A percentile compares a stretch with the other conserved stretches of the same genome.
These are phyloP conservation scores for Heliconius erato DNA, from an alignment of 2,888 invertebrate species.

Conservation along the genomic window DNA sequence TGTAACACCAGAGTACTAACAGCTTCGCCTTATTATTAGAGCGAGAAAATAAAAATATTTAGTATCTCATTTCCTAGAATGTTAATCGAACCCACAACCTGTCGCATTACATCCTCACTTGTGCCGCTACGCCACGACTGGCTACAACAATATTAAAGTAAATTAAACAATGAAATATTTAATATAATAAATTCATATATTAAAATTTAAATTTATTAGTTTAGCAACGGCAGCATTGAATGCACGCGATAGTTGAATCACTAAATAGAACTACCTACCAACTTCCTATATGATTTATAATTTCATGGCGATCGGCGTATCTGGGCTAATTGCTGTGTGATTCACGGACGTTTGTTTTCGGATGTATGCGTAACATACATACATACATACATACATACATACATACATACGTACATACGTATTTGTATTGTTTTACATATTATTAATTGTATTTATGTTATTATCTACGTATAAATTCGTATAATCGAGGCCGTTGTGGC, in stretches of 20 bases:
- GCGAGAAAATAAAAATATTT: not conserved
- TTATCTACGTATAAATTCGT: too few relatives aligned
- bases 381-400: too few relatives aligned
- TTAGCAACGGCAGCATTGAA: slow-evolving; percentile 32
- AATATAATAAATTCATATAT: slow-evolving; percentile 16
- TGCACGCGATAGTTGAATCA: slow-evolving; percentile 71
- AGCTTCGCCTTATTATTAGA: not conserved
- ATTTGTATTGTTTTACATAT: slow-evolving; percentile 15
- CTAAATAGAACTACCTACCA: slow-evolving; percentile 21
- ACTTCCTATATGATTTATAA: slow-evolving; percentile 81
- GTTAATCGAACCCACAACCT: too few relatives aligned
- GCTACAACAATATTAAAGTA: not conserved
- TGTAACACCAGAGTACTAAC: too few relatives aligned
- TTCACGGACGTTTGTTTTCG: slow-evolving; percentile 58
- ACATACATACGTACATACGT: too few relatives aligned
- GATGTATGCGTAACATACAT: slow-evolving; percentile 20
- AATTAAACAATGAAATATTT: not conserved
- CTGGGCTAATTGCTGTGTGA: slow-evolving; percentile 75
- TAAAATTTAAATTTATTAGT: slow-evolving; percentile 39
- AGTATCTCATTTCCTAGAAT: not conserved
- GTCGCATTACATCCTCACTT: not conserved
- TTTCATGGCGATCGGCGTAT: slow-evolving; percentile 71
- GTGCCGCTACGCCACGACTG: not conserved
- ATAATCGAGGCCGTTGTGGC: too few relatives aligned
- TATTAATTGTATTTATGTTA: too few relatives aligned